A percentile compares a stretch with the other conserved stretches of the same genome.
Conservation (phyloP, 2,113 vertebrate species). For the Montifringilla adamsi region DNA sequence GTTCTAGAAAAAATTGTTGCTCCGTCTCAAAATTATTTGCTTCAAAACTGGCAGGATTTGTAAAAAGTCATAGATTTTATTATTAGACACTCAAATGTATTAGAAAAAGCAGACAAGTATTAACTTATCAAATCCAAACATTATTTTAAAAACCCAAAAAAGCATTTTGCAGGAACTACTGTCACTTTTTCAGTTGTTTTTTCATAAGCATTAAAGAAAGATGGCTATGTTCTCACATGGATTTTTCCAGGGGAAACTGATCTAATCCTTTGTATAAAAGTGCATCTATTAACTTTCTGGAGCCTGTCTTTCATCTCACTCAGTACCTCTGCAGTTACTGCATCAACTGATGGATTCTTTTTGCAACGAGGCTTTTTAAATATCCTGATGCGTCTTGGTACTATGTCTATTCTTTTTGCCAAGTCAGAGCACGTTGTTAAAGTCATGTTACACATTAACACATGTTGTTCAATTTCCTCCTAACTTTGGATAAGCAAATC, state of each 20-base stretch:
- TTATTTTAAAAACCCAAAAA: neutral
- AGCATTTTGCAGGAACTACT: neutral
- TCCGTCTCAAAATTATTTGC: neutral
- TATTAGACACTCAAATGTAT: neutral
- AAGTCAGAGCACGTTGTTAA: neutral
- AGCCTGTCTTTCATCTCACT: neutral
- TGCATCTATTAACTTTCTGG: neutral
- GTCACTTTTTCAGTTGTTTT: neutral
- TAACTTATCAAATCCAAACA: fast-evolving
- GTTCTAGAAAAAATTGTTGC: fast-evolving
- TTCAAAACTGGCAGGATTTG: neutral
- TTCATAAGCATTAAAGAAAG: neutral
- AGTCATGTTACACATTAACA: neutral
- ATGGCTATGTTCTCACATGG: neutral
- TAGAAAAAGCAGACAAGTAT: neutral
- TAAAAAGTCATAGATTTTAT: neutral
- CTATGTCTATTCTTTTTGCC: neutral
- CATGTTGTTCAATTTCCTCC: neutral
- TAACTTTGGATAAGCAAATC: neutral
- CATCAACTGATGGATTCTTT: neutral
- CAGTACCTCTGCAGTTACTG: neutral
- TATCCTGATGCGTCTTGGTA: neutral
- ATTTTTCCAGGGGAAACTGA: neutral
- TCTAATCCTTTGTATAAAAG: neutral
- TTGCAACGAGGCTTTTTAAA: neutral